Conservation (phyloP, 2,113 vertebrate species). For the Chaenogobius annularis region DNA sequence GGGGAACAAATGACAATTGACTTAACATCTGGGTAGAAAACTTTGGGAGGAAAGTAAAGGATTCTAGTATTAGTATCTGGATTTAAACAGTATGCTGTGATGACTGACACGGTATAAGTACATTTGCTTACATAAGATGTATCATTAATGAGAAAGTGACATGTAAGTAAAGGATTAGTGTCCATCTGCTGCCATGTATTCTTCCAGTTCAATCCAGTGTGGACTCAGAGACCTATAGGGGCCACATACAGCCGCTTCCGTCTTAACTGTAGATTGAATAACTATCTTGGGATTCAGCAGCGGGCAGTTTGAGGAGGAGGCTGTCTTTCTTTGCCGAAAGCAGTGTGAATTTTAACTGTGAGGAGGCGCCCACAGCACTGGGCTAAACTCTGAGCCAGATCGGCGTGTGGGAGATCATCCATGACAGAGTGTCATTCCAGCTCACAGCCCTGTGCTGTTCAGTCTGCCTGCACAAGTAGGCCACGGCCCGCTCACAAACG, state of each 20-base stretch:
- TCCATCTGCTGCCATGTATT: conserved; percentile 36
- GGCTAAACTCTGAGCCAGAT: conserved; percentile 53
- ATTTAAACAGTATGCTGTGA: too few relatives aligned
- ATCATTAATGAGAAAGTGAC: conserved; percentile 59
- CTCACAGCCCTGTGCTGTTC: conserved; percentile 71
- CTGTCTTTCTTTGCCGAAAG: conserved; percentile 55
- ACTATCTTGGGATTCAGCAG: conserved; percentile 45
- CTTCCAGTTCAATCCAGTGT: conserved; percentile 31
- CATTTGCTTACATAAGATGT: conserved; percentile 32
- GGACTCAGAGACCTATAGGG: conserved; percentile 26
- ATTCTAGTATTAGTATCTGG: neutral
- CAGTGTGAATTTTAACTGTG: conserved; percentile 63
- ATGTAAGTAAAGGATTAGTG: conserved; percentile 53
- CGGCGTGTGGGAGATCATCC: conserved; percentile 65
- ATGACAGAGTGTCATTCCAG: conserved; percentile 74
- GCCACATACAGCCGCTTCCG: conserved; percentile 22
- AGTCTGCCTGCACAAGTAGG: conserved; percentile 73
- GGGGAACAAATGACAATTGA: too few relatives aligned
- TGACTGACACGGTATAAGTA: conserved; percentile 7
- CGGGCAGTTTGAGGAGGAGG: conserved; percentile 49
- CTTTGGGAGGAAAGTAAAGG: neutral
- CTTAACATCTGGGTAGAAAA: neutral
- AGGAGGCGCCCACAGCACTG: conserved; percentile 51
- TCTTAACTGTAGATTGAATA: conserved; percentile 29
- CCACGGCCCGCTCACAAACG: conserved; percentile 60